These are phyloP conservation scores for Chaetops frenatus DNA, from an alignment of 2,113 vertebrate species.

Conservation along the genomic window DNA sequence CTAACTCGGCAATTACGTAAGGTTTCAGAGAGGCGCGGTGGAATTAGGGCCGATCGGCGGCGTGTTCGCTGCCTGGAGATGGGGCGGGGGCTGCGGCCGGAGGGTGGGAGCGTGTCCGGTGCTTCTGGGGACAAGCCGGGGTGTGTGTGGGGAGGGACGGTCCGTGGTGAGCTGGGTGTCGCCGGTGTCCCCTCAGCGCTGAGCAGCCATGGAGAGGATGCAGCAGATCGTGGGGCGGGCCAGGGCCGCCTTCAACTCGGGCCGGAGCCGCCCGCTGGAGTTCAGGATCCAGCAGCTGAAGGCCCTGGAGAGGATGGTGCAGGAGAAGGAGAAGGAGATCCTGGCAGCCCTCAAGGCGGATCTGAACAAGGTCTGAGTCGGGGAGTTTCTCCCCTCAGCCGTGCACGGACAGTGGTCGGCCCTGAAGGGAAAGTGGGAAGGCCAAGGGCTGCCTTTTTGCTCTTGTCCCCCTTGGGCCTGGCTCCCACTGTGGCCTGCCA, in stretches of 20 bases:
- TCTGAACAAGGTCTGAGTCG: background rate
- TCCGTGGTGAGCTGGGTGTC: background rate
- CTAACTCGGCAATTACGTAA: background rate
- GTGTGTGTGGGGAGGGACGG: background rate
- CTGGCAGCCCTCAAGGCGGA: background rate
- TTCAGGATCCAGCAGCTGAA: background rate
- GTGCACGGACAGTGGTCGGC: rapidly evolving
- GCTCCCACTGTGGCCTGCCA: background rate
- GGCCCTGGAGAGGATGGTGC: background rate
- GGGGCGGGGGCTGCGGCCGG: background rate
- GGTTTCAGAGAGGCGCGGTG: rapidly evolving
- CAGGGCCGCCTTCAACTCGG: background rate
- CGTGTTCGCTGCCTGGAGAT: rapidly evolving
- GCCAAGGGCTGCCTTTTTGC: background rate
- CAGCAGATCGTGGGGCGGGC: background rate
- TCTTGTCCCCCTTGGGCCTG: no score
- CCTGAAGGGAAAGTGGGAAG: background rate
- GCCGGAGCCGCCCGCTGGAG: background rate
- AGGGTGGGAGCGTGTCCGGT: rapidly evolving
- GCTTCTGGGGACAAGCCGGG: rapidly evolving
- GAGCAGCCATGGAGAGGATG: background rate
- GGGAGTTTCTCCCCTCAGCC: background rate
- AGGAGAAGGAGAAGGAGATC: background rate
- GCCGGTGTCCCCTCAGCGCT: background rate
- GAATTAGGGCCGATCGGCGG: rapidly evolving